These are phyloP conservation scores for Synaphobranchus kaupii DNA, from an alignment of 2,797 vertebrate genomes.

Conservation along the genomic window DNA sequence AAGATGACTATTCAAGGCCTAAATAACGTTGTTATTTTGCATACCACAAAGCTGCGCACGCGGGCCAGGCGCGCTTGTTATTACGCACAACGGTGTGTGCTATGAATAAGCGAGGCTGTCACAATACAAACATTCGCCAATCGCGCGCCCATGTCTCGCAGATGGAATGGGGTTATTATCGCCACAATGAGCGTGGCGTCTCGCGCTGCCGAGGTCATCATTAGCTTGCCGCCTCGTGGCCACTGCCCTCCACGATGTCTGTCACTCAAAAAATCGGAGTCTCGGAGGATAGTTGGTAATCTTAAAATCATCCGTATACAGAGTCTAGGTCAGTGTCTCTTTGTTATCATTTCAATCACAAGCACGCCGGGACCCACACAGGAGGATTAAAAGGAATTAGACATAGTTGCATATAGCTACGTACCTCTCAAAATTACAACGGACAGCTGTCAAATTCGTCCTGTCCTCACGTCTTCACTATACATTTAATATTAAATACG, in stretches of 20 bases:
- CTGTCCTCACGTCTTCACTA: neutral
- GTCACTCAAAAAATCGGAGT: slow-evolving; percentile 28
- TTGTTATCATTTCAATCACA: slow-evolving; percentile 14
- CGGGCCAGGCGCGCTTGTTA: slow-evolving; percentile 39
- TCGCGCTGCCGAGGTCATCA: slow-evolving; percentile 48
- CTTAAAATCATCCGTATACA: neutral
- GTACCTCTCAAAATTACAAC: slow-evolving; percentile 26
- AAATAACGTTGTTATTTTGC: slow-evolving; percentile 27
- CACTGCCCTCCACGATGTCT: slow-evolving; percentile 48
- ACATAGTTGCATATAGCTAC: slow-evolving; percentile 7
- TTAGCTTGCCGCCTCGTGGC: slow-evolving; percentile 58
- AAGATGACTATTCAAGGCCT: slow-evolving; percentile 4
- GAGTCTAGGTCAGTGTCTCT: neutral
- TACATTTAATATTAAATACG: neutral
- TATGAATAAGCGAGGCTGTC: slow-evolving; percentile 73
- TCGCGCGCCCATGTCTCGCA: slow-evolving; percentile 36
- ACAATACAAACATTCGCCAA: slow-evolving; percentile 66
- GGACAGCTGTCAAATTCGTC: slow-evolving; percentile 37
- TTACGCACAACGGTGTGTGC: slow-evolving; percentile 56
- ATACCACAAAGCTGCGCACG: slow-evolving; percentile 62
- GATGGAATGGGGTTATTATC: slow-evolving; percentile 64
- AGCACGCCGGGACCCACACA: slow-evolving; percentile 2
- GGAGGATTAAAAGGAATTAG: neutral
- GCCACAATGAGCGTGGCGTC: slow-evolving; percentile 63
- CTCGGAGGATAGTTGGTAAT: neutral